Percentiles rank a stretch among this genome's conserved stretches.
Evolutionary conservation across 2,888 invertebrate genomes (phyloP).

Genomic region (Eurois occulta): DNA sequence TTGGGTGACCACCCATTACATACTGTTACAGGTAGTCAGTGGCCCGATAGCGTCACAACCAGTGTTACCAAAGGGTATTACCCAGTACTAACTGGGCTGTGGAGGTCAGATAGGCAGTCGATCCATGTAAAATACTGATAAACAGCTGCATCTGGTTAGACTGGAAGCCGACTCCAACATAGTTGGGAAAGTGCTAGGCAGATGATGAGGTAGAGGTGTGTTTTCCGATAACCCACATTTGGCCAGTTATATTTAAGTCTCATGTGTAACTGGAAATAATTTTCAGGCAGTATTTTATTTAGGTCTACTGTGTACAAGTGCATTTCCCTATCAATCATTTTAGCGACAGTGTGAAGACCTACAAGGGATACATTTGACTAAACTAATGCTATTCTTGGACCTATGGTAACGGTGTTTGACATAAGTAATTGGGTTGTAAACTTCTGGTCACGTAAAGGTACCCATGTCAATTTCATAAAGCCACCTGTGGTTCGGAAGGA

Average conservation of each 20-base stretch:
- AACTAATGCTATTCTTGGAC: background rate
- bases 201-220: background rate
- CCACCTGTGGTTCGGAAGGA: background rate
- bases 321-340: background rate
- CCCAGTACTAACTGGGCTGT: too few relatives aligned
- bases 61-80: too few relatives aligned
- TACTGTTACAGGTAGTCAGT: too few relatives aligned
- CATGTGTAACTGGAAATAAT: background rate
- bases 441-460: background rate
- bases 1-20: too few relatives aligned
- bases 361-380: background rate
- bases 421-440: background rate
- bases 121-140: too few relatives aligned
- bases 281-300: background rate
- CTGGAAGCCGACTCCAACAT: too few relatives aligned
- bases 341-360: too few relatives aligned
- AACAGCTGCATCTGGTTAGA: too few relatives aligned
- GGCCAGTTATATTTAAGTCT: background rate
- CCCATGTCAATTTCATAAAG: conserved; percentile 4
- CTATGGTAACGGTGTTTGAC: background rate
- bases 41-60: too few relatives aligned
- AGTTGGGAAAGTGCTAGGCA: too few relatives aligned
- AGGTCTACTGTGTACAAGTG: background rate
- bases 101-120: too few relatives aligned
- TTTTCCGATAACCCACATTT: background rate